Evolutionary conservation across 53 echinoderm and acorn worm species (phyloP).

Genomic region (Luidia sarsii): DNA sequence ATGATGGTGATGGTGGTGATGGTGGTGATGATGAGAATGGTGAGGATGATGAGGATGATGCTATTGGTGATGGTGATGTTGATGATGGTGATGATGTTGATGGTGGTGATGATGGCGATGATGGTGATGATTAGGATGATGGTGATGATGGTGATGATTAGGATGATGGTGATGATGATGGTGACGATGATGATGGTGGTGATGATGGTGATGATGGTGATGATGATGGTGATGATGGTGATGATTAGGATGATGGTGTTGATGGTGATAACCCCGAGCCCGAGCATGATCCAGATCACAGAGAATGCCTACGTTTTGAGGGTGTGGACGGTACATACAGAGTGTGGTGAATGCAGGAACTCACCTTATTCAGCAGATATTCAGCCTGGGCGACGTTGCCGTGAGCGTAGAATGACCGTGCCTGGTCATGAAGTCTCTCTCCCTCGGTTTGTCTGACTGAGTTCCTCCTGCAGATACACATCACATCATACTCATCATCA

Average conservation of each 20-base stretch:
- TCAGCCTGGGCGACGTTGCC: slow-evolving; percentile 14
- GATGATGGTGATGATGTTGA: too few relatives aligned
- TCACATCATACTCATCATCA: too few relatives aligned
- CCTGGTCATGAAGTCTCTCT: slow-evolving; percentile 24
- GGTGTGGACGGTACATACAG: too few relatives aligned
- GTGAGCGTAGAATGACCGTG: slow-evolving; percentile 2
- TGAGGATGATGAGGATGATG: too few relatives aligned
- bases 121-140: too few relatives aligned
- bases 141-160: too few relatives aligned
- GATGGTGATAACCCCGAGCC: too few relatives aligned
- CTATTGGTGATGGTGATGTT: too few relatives aligned
- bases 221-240: background rate
- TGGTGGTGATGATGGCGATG: background rate
- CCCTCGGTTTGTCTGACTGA: slow-evolving; percentile 25
- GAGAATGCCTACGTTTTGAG: background rate
- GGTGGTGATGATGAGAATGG: background rate
- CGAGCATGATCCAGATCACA: too few relatives aligned
- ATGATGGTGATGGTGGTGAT: background rate
- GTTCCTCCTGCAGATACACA: slow-evolving; percentile 47
- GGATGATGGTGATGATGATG: background rate
- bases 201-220: background rate
- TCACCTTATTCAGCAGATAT: slow-evolving; percentile 18
- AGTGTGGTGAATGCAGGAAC: too few relatives aligned
- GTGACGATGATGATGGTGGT: background rate
- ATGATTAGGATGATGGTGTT: background rate